These are phyloP conservation scores for Girardinus metallicus DNA, from an alignment of 2,797 vertebrate genomes.

Conservation along the genomic window DNA sequence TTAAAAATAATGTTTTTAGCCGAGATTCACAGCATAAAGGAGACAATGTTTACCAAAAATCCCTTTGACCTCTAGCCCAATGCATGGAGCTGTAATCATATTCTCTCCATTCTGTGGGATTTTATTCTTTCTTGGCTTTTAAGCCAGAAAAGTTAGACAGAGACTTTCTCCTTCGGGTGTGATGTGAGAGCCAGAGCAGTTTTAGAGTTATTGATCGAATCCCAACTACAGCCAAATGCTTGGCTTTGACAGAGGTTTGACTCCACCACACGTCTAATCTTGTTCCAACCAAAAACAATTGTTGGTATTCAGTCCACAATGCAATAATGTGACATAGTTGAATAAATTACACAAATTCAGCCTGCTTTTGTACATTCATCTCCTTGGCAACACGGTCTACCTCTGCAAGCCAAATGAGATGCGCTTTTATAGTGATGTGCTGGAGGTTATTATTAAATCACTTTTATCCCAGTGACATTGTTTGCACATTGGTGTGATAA, in stretches of 20 bases:
- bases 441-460: slow-evolving; percentile 41
- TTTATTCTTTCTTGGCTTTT: slow-evolving; percentile 15
- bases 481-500: slow-evolving; percentile 13
- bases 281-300: slow-evolving; percentile 12
- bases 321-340: slow-evolving; percentile 55
- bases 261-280: slow-evolving; percentile 48
- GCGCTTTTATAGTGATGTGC: slow-evolving; percentile 49
- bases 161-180: slow-evolving; percentile 39
- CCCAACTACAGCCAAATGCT: slow-evolving; percentile 34
- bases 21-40: neutral
- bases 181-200: slow-evolving; percentile 17
- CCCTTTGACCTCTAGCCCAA: neutral
- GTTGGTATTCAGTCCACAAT: slow-evolving; percentile 60
- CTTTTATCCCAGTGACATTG: slow-evolving; percentile 37
- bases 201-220: slow-evolving; percentile 48
- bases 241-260: slow-evolving; percentile 53
- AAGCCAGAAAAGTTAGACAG: slow-evolving; percentile 23
- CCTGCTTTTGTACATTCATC: slow-evolving; percentile 62
- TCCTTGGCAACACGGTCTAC: slow-evolving; percentile 73
- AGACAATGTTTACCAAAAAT: neutral
- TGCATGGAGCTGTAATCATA: neutral
- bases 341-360: slow-evolving; percentile 67
- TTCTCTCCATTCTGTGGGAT: neutral
- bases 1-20: slow-evolving; percentile 9
- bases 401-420: slow-evolving; percentile 69